These are phyloP conservation scores for Pimephales promelas DNA, from an alignment of 2,113 vertebrate genomes.

Conservation along the genomic window DNA sequence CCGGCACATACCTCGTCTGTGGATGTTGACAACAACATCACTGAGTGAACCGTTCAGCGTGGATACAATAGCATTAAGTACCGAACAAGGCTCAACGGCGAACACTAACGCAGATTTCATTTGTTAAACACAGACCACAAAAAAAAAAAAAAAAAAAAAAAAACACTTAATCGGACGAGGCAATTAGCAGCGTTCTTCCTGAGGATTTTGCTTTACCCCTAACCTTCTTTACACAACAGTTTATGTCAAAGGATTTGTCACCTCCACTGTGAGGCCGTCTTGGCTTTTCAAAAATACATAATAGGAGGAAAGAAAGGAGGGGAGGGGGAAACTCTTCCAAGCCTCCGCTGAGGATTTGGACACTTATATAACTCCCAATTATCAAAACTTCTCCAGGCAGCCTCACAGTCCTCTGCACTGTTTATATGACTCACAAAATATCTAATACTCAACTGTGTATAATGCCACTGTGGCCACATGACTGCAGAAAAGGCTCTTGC, in stretches of 20 bases:
- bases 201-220: slow-evolving; percentile 76
- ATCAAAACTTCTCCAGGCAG: slow-evolving; percentile 79
- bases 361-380: slow-evolving; percentile 86
- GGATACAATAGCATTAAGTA: slow-evolving; percentile 46
- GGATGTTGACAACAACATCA: slow-evolving; percentile 59
- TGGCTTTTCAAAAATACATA: slow-evolving; percentile 79
- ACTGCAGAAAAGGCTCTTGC: slow-evolving; percentile 80
- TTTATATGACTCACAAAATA: slow-evolving; percentile 83
- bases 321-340: slow-evolving; percentile 66
- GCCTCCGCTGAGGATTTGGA: slow-evolving; percentile 81
- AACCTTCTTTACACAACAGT: slow-evolving; percentile 79
- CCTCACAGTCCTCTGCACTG: slow-evolving; percentile 73
- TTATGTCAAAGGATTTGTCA: slow-evolving; percentile 83
- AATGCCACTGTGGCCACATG: slow-evolving; percentile 84
- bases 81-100: slow-evolving; percentile 52
- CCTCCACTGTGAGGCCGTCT: slow-evolving; percentile 76
- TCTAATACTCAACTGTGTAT: slow-evolving; percentile 82
- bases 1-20: slow-evolving; percentile 55
- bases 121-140: slow-evolving; percentile 73
- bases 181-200: slow-evolving; percentile 78
- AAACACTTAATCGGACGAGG: slow-evolving; percentile 71
- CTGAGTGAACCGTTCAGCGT: slow-evolving; percentile 45
- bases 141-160: slow-evolving; percentile 68
- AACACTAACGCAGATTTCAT: slow-evolving; percentile 71
- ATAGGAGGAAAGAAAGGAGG: slow-evolving; percentile 65